Percentiles rank a stretch among this genome's conserved stretches.
phyloP scores from a whole-genome alignment of 2,888 invertebrate genomes.

The Mythimna pallens region DNA sequence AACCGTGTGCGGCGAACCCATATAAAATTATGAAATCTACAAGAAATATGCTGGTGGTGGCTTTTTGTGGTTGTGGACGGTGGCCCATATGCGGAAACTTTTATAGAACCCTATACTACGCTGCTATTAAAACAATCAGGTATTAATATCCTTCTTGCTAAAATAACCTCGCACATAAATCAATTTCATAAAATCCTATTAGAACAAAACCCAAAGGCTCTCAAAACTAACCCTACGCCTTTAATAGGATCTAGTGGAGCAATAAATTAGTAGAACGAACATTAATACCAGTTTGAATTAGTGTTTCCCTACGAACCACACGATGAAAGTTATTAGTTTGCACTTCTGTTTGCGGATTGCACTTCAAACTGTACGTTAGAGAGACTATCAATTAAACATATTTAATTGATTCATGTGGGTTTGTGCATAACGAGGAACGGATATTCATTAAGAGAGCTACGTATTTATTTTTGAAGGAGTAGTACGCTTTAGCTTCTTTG shows the following conservation, averaged over 20 bases:
- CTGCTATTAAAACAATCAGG: conserved; percentile 12
- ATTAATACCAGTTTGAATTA: conserved; percentile 63
- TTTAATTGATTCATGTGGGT: conserved; percentile 30
- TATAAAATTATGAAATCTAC: too few relatives aligned
- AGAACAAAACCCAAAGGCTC: conserved; percentile 53
- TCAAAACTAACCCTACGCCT: conserved; percentile 60
- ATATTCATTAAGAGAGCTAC: background rate
- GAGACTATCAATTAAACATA: conserved; percentile 49
- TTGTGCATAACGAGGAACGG: conserved; percentile 7
- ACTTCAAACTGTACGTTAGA: conserved; percentile 46
- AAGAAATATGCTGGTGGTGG: too few relatives aligned
- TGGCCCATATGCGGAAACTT: too few relatives aligned
- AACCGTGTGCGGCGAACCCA: too few relatives aligned
- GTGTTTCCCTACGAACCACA: conserved; percentile 49
- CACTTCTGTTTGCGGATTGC: conserved; percentile 57
- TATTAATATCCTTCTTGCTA: conserved; percentile 14
- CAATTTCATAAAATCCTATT: conserved; percentile 62
- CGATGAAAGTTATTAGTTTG: conserved; percentile 60
- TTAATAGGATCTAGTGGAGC: conserved; percentile 61
- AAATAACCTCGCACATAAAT: conserved; percentile 50
- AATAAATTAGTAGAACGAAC: conserved; percentile 61
- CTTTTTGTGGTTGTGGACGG: too few relatives aligned
- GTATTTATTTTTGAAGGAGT: background rate
- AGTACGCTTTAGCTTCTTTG: background rate
- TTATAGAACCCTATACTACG: background rate